These are phyloP conservation scores for Brachyhypopomus occidentalis DNA, from an alignment of 2,113 vertebrate species.

Conservation along the genomic window DNA sequence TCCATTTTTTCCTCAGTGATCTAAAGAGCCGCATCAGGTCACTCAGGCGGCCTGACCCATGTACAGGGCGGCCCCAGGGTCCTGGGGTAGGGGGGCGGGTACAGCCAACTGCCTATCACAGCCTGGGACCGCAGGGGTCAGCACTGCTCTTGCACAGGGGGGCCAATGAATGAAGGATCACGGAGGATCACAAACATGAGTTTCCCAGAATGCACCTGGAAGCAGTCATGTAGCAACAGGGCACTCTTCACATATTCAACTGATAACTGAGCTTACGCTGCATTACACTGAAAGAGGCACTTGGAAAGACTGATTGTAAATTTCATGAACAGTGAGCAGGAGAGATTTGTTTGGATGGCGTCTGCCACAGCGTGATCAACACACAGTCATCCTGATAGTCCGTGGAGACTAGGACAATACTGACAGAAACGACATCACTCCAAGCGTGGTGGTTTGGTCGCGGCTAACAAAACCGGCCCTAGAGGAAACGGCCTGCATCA, in stretches of 20 bases:
- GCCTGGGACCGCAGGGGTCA: background rate
- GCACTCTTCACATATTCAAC: conserved; percentile 5
- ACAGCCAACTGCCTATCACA: background rate
- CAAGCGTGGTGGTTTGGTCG: background rate
- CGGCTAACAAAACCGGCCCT: background rate
- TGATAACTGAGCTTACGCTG: conserved; percentile 51
- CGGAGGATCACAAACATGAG: background rate
- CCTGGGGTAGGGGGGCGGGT: background rate
- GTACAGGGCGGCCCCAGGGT: background rate
- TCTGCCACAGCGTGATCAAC: conserved; percentile 47
- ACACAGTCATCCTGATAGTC: conserved; percentile 12
- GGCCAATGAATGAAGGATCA: background rate
- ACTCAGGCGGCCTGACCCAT: background rate
- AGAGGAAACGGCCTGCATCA: background rate
- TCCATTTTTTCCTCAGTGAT: background rate
- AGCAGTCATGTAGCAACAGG: background rate
- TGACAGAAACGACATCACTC: conserved; percentile 18
- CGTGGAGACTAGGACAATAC: background rate
- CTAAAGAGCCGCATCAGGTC: background rate
- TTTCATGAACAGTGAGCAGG: conserved; percentile 61
- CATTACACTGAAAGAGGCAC: conserved; percentile 69
- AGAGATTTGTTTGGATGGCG: conserved; percentile 1
- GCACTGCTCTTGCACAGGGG: background rate
- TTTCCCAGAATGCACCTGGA: conserved; percentile 23
- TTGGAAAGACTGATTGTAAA: conserved; percentile 75